Evolutionary conservation across 37 sponge, comb jelly and placozoan genomes (phyloP), one percentile per base, ranked within the genome.

Genomic region (Chondrosia reniformis): DNA sequence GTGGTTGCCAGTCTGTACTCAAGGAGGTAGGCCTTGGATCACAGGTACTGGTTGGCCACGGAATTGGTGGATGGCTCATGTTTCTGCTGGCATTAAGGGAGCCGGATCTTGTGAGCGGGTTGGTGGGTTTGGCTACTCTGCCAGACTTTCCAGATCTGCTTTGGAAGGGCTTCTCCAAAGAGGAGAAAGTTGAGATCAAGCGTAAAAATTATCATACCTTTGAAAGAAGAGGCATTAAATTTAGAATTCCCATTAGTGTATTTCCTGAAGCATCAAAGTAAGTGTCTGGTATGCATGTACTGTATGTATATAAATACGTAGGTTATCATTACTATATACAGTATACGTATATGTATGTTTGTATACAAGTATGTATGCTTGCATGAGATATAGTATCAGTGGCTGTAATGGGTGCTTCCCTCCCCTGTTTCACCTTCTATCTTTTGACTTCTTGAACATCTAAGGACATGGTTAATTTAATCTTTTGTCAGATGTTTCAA

Each of bases 1-100:
- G 80, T 44, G 93, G 88, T 72, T 30, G 81, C 42, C 55, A 43
- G 21, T 21, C 89, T 0, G 61, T 92, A 4, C 21, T 92, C 43
- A 24, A 46, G 17, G 31, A 27, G 0, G 65, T 92, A 22, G 83
- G 89, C 4, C 62, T 33, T 0, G 93, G 85, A 0, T 64, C 52
- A 0, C 93, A 92, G 36, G 33, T 92, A 0, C 55, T 92, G 6
- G 85, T 92, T 0, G 93, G 93, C 0, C 82, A 67, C 37, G 75
- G 82, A 15, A 37, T 92, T 17, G 93, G 93, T 7, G 89, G 93
- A 1, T 87, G 88, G 87, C 80, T 92, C 32, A 84, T 88, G 89
- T 85, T 87, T 37, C 85, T 92, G 45, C 80, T 79, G 74, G 77
- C 89, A 13, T 66, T 87, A 83, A 38, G 89, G 13, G 84, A 87